Percentiles rank a stretch among this genome's conserved stretches.
Evolutionary conservation across 2,113 vertebrate genomes (phyloP).

Genomic region (Phalacrocorax brasilianus): DNA sequence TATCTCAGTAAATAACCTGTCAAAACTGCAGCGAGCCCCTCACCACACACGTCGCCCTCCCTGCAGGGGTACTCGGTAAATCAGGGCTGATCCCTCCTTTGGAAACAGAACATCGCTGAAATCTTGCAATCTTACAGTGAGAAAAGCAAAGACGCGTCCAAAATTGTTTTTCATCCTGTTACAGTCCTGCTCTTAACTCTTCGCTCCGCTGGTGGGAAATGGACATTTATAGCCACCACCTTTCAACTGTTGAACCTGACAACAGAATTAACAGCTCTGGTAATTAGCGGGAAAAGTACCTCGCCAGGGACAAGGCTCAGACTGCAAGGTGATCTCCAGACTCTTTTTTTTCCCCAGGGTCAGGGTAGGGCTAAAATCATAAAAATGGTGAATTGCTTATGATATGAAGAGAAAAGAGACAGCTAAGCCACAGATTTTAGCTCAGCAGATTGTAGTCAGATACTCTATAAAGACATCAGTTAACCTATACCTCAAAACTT

Average conservation of each 20-base stretch:
- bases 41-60: neutral
- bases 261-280: conserved; percentile 36
- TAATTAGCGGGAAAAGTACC: conserved; percentile 25
- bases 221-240: neutral
- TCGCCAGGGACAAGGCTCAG: neutral
- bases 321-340: neutral
- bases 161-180: neutral
- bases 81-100: neutral
- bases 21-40: neutral
- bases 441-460: neutral
- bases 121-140: neutral
- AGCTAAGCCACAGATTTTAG: conserved; percentile 20
- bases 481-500: conserved; percentile 16
- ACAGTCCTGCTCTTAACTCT: neutral
- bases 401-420: neutral
- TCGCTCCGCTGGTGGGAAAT: neutral
- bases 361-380: conserved; percentile 1
- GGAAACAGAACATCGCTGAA: neutral
- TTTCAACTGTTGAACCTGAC: neutral
- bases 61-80: neutral
- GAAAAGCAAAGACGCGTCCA: neutral
- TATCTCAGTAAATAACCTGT: neutral
- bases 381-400: conserved; percentile 35
- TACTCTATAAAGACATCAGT: neutral
- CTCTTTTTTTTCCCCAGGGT: neutral